These are phyloP conservation scores for Rotaria macrura DNA, from an alignment of 2,888 invertebrate genomes.

Conservation along the genomic window DNA sequence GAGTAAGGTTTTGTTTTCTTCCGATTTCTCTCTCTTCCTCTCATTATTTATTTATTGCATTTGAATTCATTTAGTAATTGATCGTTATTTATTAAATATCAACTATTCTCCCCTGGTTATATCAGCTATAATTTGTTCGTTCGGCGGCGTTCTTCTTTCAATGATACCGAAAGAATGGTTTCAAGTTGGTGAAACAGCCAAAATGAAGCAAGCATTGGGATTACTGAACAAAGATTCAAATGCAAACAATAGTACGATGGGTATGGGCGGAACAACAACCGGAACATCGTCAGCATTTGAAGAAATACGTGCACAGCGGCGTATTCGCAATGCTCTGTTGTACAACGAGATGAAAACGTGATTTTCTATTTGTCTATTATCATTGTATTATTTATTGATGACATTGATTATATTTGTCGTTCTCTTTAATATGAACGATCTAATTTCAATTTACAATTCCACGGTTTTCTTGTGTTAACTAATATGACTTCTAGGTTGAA, in stretches of 20 bases:
- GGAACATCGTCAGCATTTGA: neutral
- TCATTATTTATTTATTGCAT: neutral
- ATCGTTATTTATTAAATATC: neutral
- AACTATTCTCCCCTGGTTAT: neutral
- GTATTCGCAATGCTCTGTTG: neutral
- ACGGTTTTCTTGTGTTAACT: no score
- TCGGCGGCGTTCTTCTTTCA: neutral
- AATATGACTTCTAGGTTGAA: no score
- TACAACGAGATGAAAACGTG: neutral
- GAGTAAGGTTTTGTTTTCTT: neutral
- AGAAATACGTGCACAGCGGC: conserved; percentile 5
- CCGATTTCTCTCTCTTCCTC: no score
- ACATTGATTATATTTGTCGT: no score
- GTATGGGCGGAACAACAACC: neutral
- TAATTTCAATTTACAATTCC: no score
- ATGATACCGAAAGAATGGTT: neutral
- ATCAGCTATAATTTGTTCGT: neutral
- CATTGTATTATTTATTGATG: no score
- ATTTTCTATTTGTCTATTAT: neutral
- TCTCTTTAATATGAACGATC: no score
- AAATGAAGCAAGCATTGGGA: neutral
- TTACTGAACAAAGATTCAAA: neutral
- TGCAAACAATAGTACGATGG: neutral
- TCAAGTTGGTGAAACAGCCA: neutral
- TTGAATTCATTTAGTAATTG: neutral